These are phyloP conservation scores for Pollenia labialis DNA, from an alignment of 2,888 invertebrate species.

Conservation along the genomic window DNA sequence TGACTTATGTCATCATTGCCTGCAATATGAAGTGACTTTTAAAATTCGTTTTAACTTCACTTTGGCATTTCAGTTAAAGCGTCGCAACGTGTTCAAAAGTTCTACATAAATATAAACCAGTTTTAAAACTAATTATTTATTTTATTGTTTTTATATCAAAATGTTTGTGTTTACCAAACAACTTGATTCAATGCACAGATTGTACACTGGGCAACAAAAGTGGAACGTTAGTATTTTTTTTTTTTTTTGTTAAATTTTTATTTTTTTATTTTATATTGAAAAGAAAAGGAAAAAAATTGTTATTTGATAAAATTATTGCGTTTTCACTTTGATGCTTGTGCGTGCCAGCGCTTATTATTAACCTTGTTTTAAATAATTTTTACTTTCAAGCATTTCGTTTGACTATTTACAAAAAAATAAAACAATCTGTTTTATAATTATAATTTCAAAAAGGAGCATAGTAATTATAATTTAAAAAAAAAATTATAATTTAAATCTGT, in stretches of 20 bases:
- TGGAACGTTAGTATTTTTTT: too few relatives aligned
- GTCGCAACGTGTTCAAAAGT: neutral
- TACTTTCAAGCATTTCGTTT: neutral
- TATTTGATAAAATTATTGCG: slow-evolving; percentile 1
- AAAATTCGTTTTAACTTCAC: neutral
- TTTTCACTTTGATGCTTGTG: neutral
- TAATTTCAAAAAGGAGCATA: neutral
- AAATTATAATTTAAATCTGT: neutral
- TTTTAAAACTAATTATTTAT: slow-evolving; percentile 17
- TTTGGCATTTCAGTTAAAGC: neutral
- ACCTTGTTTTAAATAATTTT: neutral
- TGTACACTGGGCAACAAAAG: neutral
- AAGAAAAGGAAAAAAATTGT: neutral
- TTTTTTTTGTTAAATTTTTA: neutral
- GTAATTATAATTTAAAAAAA: neutral
- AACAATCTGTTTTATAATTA: neutral
- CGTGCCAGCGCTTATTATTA: neutral
- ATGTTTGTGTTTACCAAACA: neutral
- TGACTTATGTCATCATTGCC: neutral
- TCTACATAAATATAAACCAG: slow-evolving; percentile 42
- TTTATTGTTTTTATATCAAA: slow-evolving; percentile 35
- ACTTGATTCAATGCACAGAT: neutral
- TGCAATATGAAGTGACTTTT: neutral
- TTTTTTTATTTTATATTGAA: neutral
- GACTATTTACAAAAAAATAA: neutral